A percentile compares a stretch with the other conserved stretches of the same genome.
Evolutionary conservation across 2,797 vertebrate species (phyloP).

Genomic region (Podargus strigoides): DNA sequence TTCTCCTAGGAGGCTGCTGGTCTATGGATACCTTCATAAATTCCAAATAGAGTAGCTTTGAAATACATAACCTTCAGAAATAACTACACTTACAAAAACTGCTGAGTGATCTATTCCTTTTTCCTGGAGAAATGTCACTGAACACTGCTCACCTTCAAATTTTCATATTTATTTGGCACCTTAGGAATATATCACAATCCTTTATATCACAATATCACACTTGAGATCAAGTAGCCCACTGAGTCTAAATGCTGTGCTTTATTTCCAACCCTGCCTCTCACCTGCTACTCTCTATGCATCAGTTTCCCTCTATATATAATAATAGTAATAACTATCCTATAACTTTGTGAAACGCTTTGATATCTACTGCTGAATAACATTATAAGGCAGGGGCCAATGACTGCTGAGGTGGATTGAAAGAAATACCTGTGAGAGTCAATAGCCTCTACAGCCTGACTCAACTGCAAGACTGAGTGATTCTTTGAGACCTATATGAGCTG

Average conservation of each 20-base stretch:
- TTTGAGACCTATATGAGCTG: rapidly evolving
- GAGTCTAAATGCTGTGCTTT: neutral
- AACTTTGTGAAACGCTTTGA: neutral
- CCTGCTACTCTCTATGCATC: neutral
- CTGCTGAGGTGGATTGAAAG: neutral
- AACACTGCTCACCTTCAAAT: neutral
- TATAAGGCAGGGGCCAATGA: neutral
- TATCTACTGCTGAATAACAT: neutral
- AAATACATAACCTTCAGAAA: neutral
- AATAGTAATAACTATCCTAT: neutral
- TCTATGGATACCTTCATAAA: neutral
- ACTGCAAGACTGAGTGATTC: neutral
- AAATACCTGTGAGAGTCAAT: neutral
- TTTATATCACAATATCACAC: neutral
- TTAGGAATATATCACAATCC: neutral
- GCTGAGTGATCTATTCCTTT: neutral
- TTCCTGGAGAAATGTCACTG: neutral
- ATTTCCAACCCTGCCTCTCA: neutral
- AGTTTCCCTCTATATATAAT: neutral
- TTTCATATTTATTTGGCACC: neutral
- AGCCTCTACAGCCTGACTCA: neutral
- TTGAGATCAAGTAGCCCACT: neutral
- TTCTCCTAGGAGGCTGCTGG: neutral
- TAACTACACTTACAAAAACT: neutral
- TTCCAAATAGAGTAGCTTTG: neutral